A percentile compares a stretch with the other conserved stretches of the same genome.
Evolutionary conservation across 2,113 vertebrate species (phyloP).

Genomic region (Plectropomus leopardus): DNA sequence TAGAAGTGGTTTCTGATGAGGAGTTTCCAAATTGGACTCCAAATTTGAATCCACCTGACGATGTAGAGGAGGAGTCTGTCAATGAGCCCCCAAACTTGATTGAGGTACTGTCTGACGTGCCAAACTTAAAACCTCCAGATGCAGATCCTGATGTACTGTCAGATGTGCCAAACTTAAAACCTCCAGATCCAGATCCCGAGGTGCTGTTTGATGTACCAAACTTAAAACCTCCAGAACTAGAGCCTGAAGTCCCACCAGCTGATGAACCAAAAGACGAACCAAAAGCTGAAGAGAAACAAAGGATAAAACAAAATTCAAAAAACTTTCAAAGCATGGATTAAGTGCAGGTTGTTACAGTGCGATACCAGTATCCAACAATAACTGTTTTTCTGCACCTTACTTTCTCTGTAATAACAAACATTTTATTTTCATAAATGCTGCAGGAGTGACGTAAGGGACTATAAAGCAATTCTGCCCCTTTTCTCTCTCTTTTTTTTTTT

Average conservation of each 20-base stretch:
- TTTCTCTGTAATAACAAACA: too few relatives aligned
- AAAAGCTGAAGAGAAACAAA: slow-evolving; percentile 44
- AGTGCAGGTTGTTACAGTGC: neutral
- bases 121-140: slow-evolving; percentile 86
- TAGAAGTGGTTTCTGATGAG: slow-evolving; percentile 69
- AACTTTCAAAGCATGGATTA: neutral
- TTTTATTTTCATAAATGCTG: too few relatives aligned
- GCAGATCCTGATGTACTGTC: slow-evolving; percentile 57
- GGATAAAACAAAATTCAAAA: neutral
- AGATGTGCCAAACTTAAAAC: slow-evolving; percentile 89
- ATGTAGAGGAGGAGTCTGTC: slow-evolving; percentile 67
- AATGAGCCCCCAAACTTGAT: slow-evolving; percentile 87
- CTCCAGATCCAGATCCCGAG: slow-evolving; percentile 74
- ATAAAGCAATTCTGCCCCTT: too few relatives aligned
- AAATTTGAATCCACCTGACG: slow-evolving; percentile 80
- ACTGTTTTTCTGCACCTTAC: too few relatives aligned
- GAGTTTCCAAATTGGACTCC: slow-evolving; percentile 69
- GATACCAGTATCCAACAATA: too few relatives aligned
- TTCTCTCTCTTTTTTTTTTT: too few relatives aligned
- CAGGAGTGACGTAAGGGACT: too few relatives aligned
- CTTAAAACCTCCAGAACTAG: slow-evolving; percentile 87
- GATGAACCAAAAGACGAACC: slow-evolving; percentile 82
- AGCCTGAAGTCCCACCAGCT: slow-evolving; percentile 82
- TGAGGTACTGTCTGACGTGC: too few relatives aligned
- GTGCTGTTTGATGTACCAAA: slow-evolving; percentile 85